A percentile compares a stretch with the other conserved stretches of the same genome.
These are phyloP conservation scores for Lucilia sericata DNA, from an alignment of 1,140 invertebrate species.

Conservation along the genomic window DNA sequence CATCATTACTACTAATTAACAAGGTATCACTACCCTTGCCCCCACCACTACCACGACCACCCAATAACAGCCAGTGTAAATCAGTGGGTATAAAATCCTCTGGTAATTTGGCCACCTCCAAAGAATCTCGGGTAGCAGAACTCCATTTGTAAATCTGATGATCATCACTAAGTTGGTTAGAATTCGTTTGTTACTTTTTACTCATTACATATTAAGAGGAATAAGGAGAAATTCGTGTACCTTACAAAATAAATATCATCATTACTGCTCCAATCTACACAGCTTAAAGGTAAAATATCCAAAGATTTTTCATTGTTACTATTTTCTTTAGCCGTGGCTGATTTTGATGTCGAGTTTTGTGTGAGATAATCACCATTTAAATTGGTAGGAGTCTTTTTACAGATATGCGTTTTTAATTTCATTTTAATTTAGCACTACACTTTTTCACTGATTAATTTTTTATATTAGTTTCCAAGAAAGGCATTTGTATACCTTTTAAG, in stretches of 20 bases:
- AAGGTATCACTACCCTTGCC: constrained; percentile 86
- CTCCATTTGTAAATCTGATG: constrained; percentile 92
- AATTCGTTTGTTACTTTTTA: no score
- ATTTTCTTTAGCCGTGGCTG: background rate
- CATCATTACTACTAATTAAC: constrained; percentile 90
- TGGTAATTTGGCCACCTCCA: constrained; percentile 81
- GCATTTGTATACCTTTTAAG: background rate
- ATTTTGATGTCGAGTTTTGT: constrained; percentile 21
- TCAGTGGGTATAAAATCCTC: constrained; percentile 88
- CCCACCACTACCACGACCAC: constrained; percentile 68
- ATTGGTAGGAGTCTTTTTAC: constrained; percentile 56
- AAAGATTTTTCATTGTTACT: constrained; percentile 67
- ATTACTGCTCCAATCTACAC: constrained; percentile 90
- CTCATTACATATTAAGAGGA: no score
- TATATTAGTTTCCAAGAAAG: background rate
- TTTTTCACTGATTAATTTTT: background rate
- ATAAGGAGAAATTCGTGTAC: constrained; percentile 67
- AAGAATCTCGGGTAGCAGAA: constrained; percentile 81
- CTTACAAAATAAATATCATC: constrained; percentile 93
- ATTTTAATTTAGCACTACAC: constrained; percentile 46
- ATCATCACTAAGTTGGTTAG: constrained; percentile 79
- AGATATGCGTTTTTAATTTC: constrained; percentile 62
- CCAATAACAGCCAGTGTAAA: constrained; percentile 82
- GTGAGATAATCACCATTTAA: constrained; percentile 40
- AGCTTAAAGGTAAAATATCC: constrained; percentile 82